A percentile compares a stretch with the other conserved stretches of the same genome.
Conservation (phyloP, 2,113 vertebrate species). For the Chaetura pelagica region DNA sequence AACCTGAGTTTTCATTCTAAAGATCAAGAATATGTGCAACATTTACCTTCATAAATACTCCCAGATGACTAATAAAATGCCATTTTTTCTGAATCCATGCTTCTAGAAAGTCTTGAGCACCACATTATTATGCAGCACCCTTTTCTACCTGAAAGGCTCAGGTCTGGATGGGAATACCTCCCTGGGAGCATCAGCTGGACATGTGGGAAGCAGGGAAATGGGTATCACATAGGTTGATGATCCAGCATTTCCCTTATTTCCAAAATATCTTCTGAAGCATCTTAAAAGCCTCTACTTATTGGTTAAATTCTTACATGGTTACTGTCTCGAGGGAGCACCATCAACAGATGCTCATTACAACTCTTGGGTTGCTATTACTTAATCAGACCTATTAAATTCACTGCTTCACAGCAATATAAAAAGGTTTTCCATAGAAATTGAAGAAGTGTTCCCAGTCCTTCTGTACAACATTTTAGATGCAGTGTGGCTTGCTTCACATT, state of each 20-base stretch:
- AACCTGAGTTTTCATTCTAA: not conserved
- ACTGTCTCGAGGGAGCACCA: not conserved
- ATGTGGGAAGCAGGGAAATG: not conserved
- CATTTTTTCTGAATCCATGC: not conserved
- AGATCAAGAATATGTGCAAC: not conserved
- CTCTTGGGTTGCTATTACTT: not conserved
- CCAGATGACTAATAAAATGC: not conserved
- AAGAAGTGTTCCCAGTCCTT: not conserved
- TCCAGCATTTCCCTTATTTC: not conserved
- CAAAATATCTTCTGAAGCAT: not conserved
- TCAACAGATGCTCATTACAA: not conserved
- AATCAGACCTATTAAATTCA: not conserved
- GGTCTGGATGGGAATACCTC: not conserved
- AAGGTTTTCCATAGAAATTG: not conserved
- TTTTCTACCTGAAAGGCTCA: not conserved
- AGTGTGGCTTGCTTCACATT: not conserved
- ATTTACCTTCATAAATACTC: not conserved
- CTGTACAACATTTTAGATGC: not conserved
- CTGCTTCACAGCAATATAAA: not conserved
- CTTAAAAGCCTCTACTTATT: not conserved
- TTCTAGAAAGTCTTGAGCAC: not conserved
- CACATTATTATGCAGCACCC: not conserved
- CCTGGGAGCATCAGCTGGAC: not conserved
- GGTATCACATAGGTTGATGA: not conserved
- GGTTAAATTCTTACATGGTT: not conserved